These are phyloP conservation scores for Amazona guildingii DNA, from an alignment of 2,113 vertebrate genomes.

Conservation along the genomic window DNA sequence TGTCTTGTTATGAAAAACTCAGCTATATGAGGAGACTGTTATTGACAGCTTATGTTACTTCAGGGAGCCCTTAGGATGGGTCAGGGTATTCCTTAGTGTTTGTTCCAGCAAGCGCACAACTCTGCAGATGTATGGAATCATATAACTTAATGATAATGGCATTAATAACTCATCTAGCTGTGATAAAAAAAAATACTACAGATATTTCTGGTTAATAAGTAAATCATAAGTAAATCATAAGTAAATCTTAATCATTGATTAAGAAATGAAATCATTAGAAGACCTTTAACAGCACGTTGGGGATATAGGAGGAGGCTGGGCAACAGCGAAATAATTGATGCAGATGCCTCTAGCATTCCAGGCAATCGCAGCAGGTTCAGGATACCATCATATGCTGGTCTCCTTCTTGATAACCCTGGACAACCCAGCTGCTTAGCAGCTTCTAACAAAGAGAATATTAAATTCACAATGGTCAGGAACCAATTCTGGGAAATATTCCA, in stretches of 20 bases:
- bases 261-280: background rate
- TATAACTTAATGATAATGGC: background rate
- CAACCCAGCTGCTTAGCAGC: background rate
- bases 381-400: background rate
- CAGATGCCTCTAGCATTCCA: background rate
- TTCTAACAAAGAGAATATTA: background rate
- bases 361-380: background rate
- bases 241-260: background rate
- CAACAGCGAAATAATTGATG: background rate
- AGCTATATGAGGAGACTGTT: background rate
- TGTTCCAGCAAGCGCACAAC: background rate
- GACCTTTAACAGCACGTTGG: background rate
- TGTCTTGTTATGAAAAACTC: background rate
- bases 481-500: background rate
- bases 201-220: background rate
- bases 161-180: background rate
- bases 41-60: background rate
- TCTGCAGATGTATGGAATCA: background rate
- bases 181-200: background rate
- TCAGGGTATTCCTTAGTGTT: background rate
- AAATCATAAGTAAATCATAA: background rate
- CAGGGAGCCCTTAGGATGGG: background rate
- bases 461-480: background rate
- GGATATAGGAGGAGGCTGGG: background rate
- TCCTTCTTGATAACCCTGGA: background rate